Evolutionary conservation across 2,113 vertebrate species (phyloP), one percentile per base, ranked within the genome.

Genomic region (Crotalus horridus): DNA sequence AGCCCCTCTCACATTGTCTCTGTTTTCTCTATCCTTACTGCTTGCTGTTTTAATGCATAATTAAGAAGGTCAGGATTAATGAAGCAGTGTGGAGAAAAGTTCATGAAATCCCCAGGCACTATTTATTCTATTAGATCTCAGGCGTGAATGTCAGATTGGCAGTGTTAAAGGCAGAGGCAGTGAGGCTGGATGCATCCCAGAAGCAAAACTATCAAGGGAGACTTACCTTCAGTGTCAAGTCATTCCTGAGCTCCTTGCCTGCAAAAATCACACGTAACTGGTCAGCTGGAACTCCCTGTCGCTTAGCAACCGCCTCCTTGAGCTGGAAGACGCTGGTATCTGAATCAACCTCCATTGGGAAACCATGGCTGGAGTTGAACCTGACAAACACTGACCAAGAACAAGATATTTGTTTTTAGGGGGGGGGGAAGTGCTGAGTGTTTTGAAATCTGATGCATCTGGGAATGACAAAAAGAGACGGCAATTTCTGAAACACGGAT

Each of bases 51-150:
- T 97, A 97, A 98, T 98, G 98, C 98, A 98, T 98, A 98, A 98
- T 98, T 98, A 98, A 98, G 98, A 98, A 98, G 98, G 98, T 98
- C 98, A 98, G 97, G 97, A 97, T 98, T 98, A 98, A 98, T 98
- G 98, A 98, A 98, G 98, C 97, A 94, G 96, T 96, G 96, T 97
- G 97, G 97, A 98, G 97, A 98, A 98, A 98, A 98, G 98, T 98
- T 98, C 98, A 98, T 97, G 97, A 97, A 97, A 97, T 98, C 98
- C 98, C 98, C 96, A 97, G 98, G 96, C 96, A 95, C 98, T 98
- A 96, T 98, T 98, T 98, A 98, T 98, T 97, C 98, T 97, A 97
- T 98, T 97, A 98, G 97, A 96, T 96, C 96, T 96, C 94, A 95
- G 96, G 96, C 96, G 95, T 91, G 97, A 97, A 97, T 97, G 97